Conservation (phyloP, 2,797 vertebrate genomes). For the Helostoma temminkii region DNA sequence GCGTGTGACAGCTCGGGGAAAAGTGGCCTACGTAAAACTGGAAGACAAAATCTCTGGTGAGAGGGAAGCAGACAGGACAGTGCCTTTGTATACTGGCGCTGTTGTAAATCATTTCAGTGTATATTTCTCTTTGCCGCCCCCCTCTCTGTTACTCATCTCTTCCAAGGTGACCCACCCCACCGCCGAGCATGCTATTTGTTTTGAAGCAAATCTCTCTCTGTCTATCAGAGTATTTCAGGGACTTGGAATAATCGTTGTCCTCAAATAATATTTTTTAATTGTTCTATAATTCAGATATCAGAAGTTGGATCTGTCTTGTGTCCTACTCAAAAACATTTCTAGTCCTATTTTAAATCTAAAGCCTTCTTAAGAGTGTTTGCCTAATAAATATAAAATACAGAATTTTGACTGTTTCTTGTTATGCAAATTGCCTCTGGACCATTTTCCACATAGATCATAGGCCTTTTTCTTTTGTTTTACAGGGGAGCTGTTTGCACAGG, state of each 20-base stretch:
- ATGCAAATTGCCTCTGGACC: background rate
- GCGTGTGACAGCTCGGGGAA: conserved; percentile 94
- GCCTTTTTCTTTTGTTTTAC: conserved; percentile 38
- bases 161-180: conserved; percentile 71
- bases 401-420: background rate
- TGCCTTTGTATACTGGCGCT: conserved; percentile 56
- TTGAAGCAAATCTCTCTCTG: conserved; percentile 27
- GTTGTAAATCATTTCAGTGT: conserved; percentile 70
- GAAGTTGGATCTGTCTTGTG: background rate
- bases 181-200: conserved; percentile 42
- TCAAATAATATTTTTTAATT: background rate
- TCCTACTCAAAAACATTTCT: background rate
- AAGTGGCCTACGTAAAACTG: conserved; percentile 92
- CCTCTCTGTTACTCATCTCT: conserved; percentile 68
- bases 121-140: conserved; percentile 42
- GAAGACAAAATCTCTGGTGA: conserved; percentile 96
- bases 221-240: conserved; percentile 3
- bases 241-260: conserved; percentile 1
- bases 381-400: background rate
- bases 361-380: conserved; percentile 3
- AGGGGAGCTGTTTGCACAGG: conserved; percentile 97
- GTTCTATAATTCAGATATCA: background rate
- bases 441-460: conserved; percentile 20
- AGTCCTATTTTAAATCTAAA: background rate
- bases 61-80: conserved; percentile 56